Percentiles rank a stretch among this genome's conserved stretches.
phyloP scores from a whole-genome alignment of 2,113 vertebrate species.

The Pyxicephalus adspersus region DNA sequence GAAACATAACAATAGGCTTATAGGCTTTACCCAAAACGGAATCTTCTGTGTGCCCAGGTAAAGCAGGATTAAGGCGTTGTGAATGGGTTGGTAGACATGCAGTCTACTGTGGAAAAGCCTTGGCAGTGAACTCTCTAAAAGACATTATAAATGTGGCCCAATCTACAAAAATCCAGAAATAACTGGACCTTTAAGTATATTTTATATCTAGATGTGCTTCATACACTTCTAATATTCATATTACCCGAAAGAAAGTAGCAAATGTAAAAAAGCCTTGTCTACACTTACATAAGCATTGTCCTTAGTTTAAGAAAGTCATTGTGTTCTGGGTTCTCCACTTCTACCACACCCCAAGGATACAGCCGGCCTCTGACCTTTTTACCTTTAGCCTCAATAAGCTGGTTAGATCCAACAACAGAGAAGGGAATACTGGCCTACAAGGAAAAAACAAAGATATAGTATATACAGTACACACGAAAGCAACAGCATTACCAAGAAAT shows the following conservation, averaged over 20 bases:
- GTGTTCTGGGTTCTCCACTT: slow-evolving; percentile 97
- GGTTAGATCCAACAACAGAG: slow-evolving; percentile 96
- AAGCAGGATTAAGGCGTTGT: too few species aligned
- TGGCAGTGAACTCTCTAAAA: too few species aligned
- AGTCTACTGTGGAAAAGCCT: too few species aligned
- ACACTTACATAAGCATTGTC: slow-evolving; percentile 95
- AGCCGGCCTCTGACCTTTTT: slow-evolving; percentile 97
- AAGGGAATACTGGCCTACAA: slow-evolving; percentile 94
- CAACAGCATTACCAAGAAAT: neutral
- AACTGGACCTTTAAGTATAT: neutral
- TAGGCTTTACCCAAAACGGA: too few species aligned
- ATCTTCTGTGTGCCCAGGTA: too few species aligned
- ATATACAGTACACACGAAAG: slow-evolving; percentile 17
- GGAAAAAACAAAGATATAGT: neutral
- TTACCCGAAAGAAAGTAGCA: neutral
- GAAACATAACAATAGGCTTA: too few species aligned
- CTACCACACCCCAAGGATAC: slow-evolving; percentile 97
- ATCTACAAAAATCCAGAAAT: too few species aligned
- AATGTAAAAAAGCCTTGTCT: neutral
- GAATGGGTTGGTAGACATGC: too few species aligned
- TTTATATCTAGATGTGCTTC: too few species aligned
- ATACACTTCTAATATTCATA: neutral
- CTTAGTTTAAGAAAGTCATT: slow-evolving; percentile 98
- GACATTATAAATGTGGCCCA: too few species aligned
- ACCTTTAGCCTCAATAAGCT: slow-evolving; percentile 97